A percentile compares a stretch with the other conserved stretches of the same genome.
phyloP scores from a whole-genome alignment of 2,888 invertebrate species.

The Halocaridina rubra region DNA sequence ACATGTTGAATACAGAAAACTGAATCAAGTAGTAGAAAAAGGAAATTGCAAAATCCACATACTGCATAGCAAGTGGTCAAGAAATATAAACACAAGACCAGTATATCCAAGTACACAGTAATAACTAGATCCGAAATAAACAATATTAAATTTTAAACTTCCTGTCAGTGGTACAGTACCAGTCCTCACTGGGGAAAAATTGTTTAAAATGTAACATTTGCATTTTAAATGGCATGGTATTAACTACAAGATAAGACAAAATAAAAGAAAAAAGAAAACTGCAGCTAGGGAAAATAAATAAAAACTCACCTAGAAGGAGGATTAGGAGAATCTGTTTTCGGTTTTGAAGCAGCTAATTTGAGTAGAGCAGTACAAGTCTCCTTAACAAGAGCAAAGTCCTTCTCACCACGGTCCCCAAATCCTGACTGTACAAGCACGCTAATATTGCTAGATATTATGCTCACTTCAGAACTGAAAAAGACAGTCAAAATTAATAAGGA shows the following conservation, averaged over 20 bases:
- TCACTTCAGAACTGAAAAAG: slow-evolving; percentile 68
- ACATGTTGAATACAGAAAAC: no score
- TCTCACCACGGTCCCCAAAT: slow-evolving; percentile 72
- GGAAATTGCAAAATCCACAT: no score
- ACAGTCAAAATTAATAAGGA: no score
- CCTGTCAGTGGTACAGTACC: no score
- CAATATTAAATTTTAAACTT: no score
- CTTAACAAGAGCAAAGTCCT: slow-evolving; percentile 73
- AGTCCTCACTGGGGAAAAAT: no score
- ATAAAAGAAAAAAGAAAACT: not conserved
- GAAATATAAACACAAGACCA: no score
- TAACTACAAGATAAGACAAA: not conserved
- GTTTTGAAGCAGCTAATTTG: slow-evolving; percentile 68
- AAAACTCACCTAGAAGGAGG: slow-evolving; percentile 20
- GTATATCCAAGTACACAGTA: no score
- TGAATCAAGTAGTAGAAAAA: no score
- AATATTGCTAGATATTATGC: slow-evolving; percentile 74
- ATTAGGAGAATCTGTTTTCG: slow-evolving; percentile 58
- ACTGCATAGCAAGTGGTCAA: no score
- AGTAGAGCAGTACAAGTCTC: slow-evolving; percentile 74
- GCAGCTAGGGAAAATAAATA: not conserved
- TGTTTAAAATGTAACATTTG: not conserved
- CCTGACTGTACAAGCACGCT: slow-evolving; percentile 80
- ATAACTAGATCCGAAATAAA: no score
- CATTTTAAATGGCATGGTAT: not conserved